Conservation (phyloP, 2,888 invertebrate genomes). For the Microchrysa polita region DNA sequence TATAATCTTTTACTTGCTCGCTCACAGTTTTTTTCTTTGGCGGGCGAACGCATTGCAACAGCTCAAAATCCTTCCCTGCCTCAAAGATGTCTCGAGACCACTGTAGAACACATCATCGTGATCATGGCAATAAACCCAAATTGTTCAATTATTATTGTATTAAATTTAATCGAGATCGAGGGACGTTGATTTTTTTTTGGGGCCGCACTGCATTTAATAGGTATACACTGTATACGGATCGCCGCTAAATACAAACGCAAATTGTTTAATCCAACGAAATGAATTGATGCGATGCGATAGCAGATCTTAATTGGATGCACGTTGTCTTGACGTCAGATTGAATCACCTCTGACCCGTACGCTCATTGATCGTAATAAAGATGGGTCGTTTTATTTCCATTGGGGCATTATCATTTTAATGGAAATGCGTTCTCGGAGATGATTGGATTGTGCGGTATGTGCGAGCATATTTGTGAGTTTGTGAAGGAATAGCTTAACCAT, state of each 20-base stretch:
- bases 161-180: background rate
- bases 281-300: conserved; percentile 21
- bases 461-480: background rate
- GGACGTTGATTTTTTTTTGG: background rate
- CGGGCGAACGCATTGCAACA: no score
- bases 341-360: conserved; percentile 36
- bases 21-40: no score
- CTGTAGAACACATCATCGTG: background rate
- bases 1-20: no score
- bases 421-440: background rate
- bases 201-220: background rate
- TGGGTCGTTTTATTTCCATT: no score
- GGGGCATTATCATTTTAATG: background rate
- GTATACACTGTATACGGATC: background rate
- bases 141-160: conserved; percentile 41
- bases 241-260: conserved; percentile 33
- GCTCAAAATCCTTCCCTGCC: no score
- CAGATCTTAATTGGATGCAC: conserved; percentile 32
- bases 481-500: background rate
- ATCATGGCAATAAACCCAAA: conserved; percentile 26
- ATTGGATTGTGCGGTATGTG: no score
- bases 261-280: conserved; percentile 32
- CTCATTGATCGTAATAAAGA: conserved; percentile 31
- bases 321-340: conserved; percentile 40
- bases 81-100: no score